Base-by-base conservation (phyloP, 1,140 invertebrate genomes). In the Xylocopa sonorina region DNA sequence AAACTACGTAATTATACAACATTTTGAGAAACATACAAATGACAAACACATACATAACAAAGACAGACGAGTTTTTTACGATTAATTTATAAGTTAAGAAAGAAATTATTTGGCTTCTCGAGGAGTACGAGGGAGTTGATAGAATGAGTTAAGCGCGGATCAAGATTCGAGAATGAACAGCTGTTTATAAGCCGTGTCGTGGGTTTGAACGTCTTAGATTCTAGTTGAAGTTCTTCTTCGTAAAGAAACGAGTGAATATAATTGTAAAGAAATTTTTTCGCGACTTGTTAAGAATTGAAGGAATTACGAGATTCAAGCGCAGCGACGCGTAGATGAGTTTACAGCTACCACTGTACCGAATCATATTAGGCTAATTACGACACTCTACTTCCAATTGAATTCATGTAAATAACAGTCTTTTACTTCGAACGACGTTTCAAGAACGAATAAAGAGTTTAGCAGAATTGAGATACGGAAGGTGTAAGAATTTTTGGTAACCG, bases 331-430 rank as follows among this genome's bases (percentile, higher is more conserved):
- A 78, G 68, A 63, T 46, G 4, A 72, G 24, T 41, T 58, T 71
- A 32, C n/a, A 41, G 27, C 29, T 71, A 38, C 18, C 73, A 38
- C 64, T 64, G 46, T 38, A 9, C n/a, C 27, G 43, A 64, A 73
- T 78, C 38, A 16, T 73, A 63, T 34, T 73, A 72, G 41, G 18
- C 10, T 78, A 73, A 55, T 58, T 38, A 62, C 46, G 51, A n/a
- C 16, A 62, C 27, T 78, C 68, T 63, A 78, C 38, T 78, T 73
- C 77, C 50, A n/a, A 73, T 50, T 27, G 21, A 46, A 78, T 16
- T 38, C 18, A 73, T 78, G 77, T 78, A 72, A 78, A 78, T 63
- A 73, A n/a, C 38, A 29, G 16, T 73, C 69, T 55, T 78, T 57
- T 53, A 78, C 34, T 73, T 78, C 41, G 29, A 63, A 63, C 29